A percentile compares a stretch with the other conserved stretches of the same genome.
phyloP scores from a whole-genome alignment of 1,140 invertebrate species.

The Eumeta japonica region DNA sequence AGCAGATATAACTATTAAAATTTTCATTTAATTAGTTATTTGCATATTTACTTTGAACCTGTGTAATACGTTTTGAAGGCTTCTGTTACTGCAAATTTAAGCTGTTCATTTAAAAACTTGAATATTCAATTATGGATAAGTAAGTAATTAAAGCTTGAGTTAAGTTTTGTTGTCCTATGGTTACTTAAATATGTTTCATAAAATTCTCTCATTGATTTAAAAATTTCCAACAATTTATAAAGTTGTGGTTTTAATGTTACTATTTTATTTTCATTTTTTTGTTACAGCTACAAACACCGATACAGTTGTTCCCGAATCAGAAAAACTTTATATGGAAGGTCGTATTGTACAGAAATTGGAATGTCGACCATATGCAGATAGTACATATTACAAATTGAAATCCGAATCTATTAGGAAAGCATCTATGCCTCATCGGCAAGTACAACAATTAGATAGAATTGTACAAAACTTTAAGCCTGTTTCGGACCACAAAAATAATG shows the following conservation, averaged over 20 bases:
- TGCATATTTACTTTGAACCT: no score
- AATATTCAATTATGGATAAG: no score
- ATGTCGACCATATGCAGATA: constrained; percentile 86
- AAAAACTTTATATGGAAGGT: constrained; percentile 87
- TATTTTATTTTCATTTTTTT: constrained; percentile 1
- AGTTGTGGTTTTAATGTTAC: not conserved
- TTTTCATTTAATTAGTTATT: no score
- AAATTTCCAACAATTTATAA: not conserved
- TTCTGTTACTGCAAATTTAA: no score
- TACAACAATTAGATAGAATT: constrained; percentile 77
- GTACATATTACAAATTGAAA: constrained; percentile 87
- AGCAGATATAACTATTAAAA: no score
- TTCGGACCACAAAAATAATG: constrained; percentile 87
- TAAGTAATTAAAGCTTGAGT: no score
- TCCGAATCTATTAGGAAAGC: constrained; percentile 80
- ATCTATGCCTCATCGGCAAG: constrained; percentile 74
- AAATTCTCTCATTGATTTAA: no score
- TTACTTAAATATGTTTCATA: no score
- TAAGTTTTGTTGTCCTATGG: no score
- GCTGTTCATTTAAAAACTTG: constrained; percentile 1
- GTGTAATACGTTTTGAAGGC: no score
- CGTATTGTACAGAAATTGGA: constrained; percentile 92
- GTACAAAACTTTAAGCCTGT: constrained; percentile 86
- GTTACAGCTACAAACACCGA: constrained; percentile 61
- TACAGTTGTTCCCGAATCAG: constrained; percentile 71